Evolutionary conservation across 2,797 vertebrate species (phyloP), one percentile per base, ranked within the genome.

Genomic region (Myotis daubentonii): DNA sequence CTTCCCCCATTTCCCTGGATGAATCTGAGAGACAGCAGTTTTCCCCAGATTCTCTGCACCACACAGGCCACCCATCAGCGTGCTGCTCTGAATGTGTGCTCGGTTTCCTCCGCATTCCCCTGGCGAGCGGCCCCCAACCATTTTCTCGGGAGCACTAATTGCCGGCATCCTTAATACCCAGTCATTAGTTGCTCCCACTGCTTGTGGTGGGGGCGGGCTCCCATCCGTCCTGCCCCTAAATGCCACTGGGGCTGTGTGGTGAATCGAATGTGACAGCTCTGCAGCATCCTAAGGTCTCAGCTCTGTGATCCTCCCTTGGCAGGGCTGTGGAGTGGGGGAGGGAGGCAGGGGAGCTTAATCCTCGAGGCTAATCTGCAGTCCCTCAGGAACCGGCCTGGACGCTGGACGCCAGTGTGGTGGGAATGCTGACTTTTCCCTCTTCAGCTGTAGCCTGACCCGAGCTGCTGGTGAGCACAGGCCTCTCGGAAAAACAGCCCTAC

Each of bases 71-170:
- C 95, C 0, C 8, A 44, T 68, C 62, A 76, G 85, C 65, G 28
- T 30, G 60, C 41, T 22, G 38, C 85, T 89, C 49, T 0, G 0
- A 55, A 62, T 70, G 53, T 91, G 74, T 16, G 16, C 68, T 68
- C 49, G 8, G 74, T 38, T 51, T 66, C 91, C 84, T 91, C 91
- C 68, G 47, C 79, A 17, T 81, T 23, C 36, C 82, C 90, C 90
- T 86, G 55, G 92, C 60, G 55, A 74, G 90, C 28, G 41, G 82
- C 97, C 97, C 97, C 94, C 94, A 90, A 62, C 97, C 96, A 89
- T 96, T 96, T 98, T 97, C 98, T 93, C 70, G 70, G 91, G 96
- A 97, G 97, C 95, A 80, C 97, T 98, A 97, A 98, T 98, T 98
- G 97, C 98, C 97, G 94, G 94, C 96, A 93, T 98, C 97, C 88